Percentiles rank a stretch among this genome's conserved stretches.
Evolutionary conservation across 2,797 vertebrate genomes (phyloP).

Genomic region (Phoxinus dragarum): DNA sequence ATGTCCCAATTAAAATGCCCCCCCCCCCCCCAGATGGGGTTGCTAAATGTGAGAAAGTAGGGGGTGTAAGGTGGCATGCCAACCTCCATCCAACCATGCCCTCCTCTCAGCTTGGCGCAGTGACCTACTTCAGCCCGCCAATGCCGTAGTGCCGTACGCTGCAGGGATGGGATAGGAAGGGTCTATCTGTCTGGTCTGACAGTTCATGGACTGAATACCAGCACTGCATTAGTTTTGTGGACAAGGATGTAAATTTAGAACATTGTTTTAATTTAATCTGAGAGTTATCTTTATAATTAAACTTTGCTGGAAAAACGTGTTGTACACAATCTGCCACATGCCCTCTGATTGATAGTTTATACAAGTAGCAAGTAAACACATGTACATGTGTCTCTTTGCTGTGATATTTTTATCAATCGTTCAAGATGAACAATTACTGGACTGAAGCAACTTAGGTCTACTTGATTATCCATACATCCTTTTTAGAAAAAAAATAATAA

Average conservation of each 20-base stretch:
- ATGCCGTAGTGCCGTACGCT: conserved; percentile 38
- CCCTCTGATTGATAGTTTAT: not conserved
- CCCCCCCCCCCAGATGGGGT: conserved; percentile 65
- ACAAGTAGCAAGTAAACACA: not conserved
- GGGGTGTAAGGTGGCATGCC: conserved; percentile 75
- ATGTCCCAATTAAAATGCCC: conserved; percentile 75
- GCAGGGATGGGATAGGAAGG: conserved; percentile 49
- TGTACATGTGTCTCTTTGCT: not conserved
- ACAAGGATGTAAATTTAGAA: conserved; percentile 5
- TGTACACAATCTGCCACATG: not conserved
- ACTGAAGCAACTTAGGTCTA: not conserved
- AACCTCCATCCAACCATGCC: conserved; percentile 74
- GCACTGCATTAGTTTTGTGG: conserved; percentile 3
- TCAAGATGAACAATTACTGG: not conserved
- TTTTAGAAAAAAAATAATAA: not conserved
- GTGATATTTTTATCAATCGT: not conserved
- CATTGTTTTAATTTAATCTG: not conserved
- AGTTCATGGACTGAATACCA: conserved; percentile 54
- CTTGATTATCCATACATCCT: not conserved
- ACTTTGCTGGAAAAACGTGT: not conserved
- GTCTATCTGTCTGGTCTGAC: conserved; percentile 61
- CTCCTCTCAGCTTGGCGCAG: conserved; percentile 67
- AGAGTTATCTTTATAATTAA: not conserved
- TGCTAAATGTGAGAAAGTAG: conserved; percentile 65
- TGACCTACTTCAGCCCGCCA: conserved; percentile 77